Percentiles rank a stretch among this genome's conserved stretches.
These are phyloP conservation scores for Diachasmimorpha longicaudata DNA, from an alignment of 1,140 invertebrate species.

Conservation along the genomic window DNA sequence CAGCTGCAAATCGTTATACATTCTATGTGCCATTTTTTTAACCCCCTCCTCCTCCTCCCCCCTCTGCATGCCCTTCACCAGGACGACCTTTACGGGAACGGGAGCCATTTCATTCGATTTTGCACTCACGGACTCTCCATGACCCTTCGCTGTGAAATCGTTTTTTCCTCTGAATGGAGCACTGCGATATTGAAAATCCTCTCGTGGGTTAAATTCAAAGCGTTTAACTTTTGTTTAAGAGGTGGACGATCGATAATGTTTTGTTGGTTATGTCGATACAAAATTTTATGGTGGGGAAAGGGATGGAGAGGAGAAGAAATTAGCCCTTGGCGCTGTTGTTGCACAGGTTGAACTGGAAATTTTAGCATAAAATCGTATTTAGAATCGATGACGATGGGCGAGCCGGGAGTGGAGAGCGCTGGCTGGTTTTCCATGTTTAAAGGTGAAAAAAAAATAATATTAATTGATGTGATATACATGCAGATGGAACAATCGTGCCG, in stretches of 20 bases:
- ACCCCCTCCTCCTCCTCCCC: neutral
- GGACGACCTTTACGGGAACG: neutral
- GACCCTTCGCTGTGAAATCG: neutral
- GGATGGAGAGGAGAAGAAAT: neutral
- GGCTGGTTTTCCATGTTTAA: neutral
- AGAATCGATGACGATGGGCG: neutral
- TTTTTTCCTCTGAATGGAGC: neutral
- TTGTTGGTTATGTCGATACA: neutral
- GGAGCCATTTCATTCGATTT: slow-evolving; percentile 15
- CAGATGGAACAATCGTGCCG: slow-evolving; percentile 3
- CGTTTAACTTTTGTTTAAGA: slow-evolving; percentile 8
- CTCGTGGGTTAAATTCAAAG: neutral
- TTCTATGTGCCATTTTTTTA: neutral
- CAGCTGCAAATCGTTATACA: slow-evolving; percentile 38
- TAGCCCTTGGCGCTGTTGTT: neutral
- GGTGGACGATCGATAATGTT: neutral
- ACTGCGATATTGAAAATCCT: neutral
- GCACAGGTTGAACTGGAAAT: neutral
- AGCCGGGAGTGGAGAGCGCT: neutral
- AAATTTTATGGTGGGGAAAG: neutral
- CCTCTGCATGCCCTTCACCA: too few species aligned
- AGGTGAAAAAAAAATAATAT: neutral
- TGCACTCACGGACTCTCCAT: neutral
- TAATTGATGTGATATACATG: neutral
- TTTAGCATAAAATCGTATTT: neutral